Evolutionary conservation across 1,140 invertebrate genomes (phyloP), one percentile per base, ranked within the genome.

Genomic region (Manduca sexta): DNA sequence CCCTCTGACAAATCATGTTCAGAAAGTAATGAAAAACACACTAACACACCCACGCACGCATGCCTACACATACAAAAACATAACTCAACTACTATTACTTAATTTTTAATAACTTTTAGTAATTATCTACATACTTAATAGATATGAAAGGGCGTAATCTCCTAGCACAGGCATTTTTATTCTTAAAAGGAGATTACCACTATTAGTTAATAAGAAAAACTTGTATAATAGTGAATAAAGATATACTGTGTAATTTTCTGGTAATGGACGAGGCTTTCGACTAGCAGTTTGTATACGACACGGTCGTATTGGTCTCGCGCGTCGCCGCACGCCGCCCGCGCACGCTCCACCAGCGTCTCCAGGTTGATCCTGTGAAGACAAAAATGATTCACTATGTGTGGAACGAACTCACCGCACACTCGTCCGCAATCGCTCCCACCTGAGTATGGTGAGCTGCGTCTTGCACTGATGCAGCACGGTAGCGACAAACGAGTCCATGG

Each of bases 401-500:
- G n/a, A 10, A 3, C 8, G 1, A 31, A 31, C 1, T 31, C 30
- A 31, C 30, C 3, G 8, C 1, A 8, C 8, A 2, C 12, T 10
- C 12, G 8, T 31, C 30, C 12, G 30, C 30, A 8, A 1, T 13
- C 11, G n/a, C 14, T 16, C 12, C 16, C 37, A 79, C 79, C 71
- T 60, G 1, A 83, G 44, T 18, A 83, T 74, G 12, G 31, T 61
- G 0, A 83, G 49, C 40, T 83, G 74, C 8, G 74, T 74, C 29
- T 70, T 66, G 45, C 74, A 78, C 45, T 75, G 76, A 37, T 69
- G 59, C 4, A 83, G 53, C 1, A 80, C 47, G 0, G 73, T 72
- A 0, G 60, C 76, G 11, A 80, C 67, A 21, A 83, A 77, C 0
- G 75, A 75, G 43, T 83, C 79, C 75, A 79, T 79, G 7, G 74